Base-by-base conservation (phyloP, 2,888 invertebrate species). In the Chamaedrilus cognettii region DNA sequence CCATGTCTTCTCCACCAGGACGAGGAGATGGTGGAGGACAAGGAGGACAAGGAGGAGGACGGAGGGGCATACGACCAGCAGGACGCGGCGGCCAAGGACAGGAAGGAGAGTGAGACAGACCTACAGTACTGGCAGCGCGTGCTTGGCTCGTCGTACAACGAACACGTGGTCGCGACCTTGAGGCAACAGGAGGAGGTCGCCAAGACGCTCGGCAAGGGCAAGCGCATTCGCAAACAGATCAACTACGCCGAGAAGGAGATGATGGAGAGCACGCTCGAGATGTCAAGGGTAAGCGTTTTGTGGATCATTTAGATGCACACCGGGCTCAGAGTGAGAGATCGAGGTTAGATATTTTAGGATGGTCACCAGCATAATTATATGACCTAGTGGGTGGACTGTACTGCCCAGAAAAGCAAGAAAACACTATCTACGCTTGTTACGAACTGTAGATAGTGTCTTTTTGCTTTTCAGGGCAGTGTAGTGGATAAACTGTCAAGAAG, bases 171-270 rank as follows among this genome's bases (percentile, higher is more conserved):
- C 3, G 65, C 66, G 52, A 52, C 68, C 35, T 31, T 64, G 33
- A 67, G 65, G 58, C 71, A 71, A 52, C 60, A 71, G 64, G 72
- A 72, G 60, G 71, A 66, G 34, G 58, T 74, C 5, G 69, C 69
- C 15, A 67, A 65, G 33, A 71, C 66, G 7, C 71, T 75, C 7
- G 75, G 75, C 19, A 75, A 75, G 60, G 75, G 75, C 4, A 75
- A 75, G 63, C 66, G 75, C 26, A 61, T 70, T 26, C 59, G 75
- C 26, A 68, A 70, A 56, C 71, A 70, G 57, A 71, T 75, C 55
- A 73, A 73, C 65, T 73, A 73, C 34, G 70, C 72, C 2, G 73
- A 73, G 64, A 64, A 65, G 52, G 68, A 68, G 51, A 68, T 68
- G 68, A 68, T 65, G 68, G 65, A 68, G 19, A 57, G 55, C n/a